Percentiles rank a stretch among this genome's conserved stretches.
These are phyloP conservation scores for Drosophila kurseongensis DNA, from an alignment of 1,140 invertebrate species.

Conservation along the genomic window DNA sequence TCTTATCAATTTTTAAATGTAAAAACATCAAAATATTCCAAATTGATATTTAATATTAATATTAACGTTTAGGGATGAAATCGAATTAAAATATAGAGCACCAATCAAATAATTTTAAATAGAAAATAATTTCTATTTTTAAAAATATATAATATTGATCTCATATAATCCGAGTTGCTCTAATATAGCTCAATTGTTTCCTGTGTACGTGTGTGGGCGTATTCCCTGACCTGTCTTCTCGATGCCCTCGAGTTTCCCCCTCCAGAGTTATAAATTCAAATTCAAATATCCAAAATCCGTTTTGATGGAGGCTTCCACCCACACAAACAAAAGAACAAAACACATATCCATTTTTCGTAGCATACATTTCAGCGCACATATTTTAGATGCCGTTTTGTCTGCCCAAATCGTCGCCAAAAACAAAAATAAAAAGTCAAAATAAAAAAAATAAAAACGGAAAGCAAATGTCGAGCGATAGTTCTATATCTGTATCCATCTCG, in stretches of 20 bases:
- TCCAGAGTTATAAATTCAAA: slow-evolving; percentile 4
- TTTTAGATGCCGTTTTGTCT: slow-evolving; percentile 52
- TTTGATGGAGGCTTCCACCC: slow-evolving; percentile 12
- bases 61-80: too few relatives aligned
- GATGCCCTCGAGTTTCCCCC: background rate
- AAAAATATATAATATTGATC: background rate
- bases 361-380: slow-evolving; percentile 45
- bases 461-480: slow-evolving; percentile 32
- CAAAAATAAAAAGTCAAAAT: slow-evolving; percentile 2
- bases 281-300: slow-evolving; percentile 11
- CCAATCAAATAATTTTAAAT: too few relatives aligned
- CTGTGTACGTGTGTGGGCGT: slow-evolving; percentile 6
- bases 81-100: too few relatives aligned
- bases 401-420: slow-evolving; percentile 31
- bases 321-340: slow-evolving; percentile 9
- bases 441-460: slow-evolving; percentile 29
- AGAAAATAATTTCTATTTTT: too few relatives aligned
- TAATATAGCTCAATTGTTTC: background rate
- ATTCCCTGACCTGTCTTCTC: slow-evolving; percentile 13
- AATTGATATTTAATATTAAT: too few relatives aligned
- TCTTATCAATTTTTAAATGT: too few relatives aligned
- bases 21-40: too few relatives aligned
- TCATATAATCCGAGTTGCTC: too few relatives aligned
- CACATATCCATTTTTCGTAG: slow-evolving; percentile 40
- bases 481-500: slow-evolving; percentile 1